Base-by-base conservation (phyloP, 2,113 vertebrate species). In the Ailuropoda melanoleuca region DNA sequence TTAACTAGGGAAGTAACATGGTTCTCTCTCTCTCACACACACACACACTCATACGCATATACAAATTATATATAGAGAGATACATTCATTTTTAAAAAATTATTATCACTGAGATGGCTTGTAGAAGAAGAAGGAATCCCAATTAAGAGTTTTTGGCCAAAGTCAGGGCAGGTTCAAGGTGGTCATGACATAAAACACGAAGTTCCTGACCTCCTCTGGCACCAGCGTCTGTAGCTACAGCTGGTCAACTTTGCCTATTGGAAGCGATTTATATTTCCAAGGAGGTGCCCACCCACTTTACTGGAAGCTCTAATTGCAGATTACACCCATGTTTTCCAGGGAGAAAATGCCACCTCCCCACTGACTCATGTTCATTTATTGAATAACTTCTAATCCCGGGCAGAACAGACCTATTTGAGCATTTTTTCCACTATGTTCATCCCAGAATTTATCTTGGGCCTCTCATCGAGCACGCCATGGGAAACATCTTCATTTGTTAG, bases 271-370 rank as follows among this genome's bases (percentile, higher is more conserved):
- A 64, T 91, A 78, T 85, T 95, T 90, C 88, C 89, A 56, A 53
- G 13, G 50, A 87, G 84, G 37, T 85, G 66, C 75, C 97, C 92
- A 84, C 97, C 74, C 92, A 88, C 90, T 97, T 98, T 97, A 95
- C 89, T 96, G 97, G 98, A 97, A 95, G 46, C 9, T 95, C 62
- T 98, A 97, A 98, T 97, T 98, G 87, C 90, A 92, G 96, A 96
- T 97, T 97, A 98, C 96, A 90, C 97, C 94, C 62, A 95, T 96
- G 83, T 98, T 98, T 98, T 96, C 87, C 90, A 77, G 56, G 48
- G 80, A 92, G 96, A 90, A 95, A 97, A 90, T 34, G 74, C 90
- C 91, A 60, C 96, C 95, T 95, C 78, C 95, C 93, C 66, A 87
- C 94, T 98, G 98, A 97, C 96, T 97, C 98, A 97, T 81, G 90